These are phyloP conservation scores for Oconnorella tubifera DNA, from an alignment of 2,888 invertebrate genomes.

Conservation along the genomic window DNA sequence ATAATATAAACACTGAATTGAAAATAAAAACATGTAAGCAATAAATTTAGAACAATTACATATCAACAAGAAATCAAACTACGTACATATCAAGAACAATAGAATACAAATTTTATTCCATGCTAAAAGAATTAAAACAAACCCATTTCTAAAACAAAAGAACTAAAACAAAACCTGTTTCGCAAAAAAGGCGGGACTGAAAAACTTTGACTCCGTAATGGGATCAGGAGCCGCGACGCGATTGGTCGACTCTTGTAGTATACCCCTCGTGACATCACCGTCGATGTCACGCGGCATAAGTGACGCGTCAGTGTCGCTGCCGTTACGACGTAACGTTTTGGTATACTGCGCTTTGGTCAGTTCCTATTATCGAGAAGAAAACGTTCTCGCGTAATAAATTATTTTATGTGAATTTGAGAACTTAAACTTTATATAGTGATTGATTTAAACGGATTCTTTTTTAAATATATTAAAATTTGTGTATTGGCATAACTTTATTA, in stretches of 20 bases:
- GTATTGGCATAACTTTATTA: too few species aligned
- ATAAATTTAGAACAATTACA: too few species aligned
- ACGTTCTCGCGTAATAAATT: too few species aligned
- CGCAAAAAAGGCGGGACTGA: constrained; percentile 15
- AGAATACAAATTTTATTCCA: too few species aligned
- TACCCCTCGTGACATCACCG: not conserved
- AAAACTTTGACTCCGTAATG: constrained; percentile 3
- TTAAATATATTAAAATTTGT: too few species aligned
- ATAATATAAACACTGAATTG: too few species aligned
- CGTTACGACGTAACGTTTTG: not conserved
- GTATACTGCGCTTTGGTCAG: constrained; percentile 17
- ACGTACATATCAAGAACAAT: too few species aligned
- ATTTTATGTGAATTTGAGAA: too few species aligned
- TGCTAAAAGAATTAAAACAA: too few species aligned
- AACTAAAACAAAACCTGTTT: constrained; percentile 10
- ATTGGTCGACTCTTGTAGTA: constrained; percentile 3
- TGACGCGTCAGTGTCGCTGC: not conserved
- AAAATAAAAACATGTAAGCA: too few species aligned
- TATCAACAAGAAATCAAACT: too few species aligned
- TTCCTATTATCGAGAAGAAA: constrained; percentile 6
- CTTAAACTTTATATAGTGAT: not conserved
- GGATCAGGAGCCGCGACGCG: not conserved
- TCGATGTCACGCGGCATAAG: constrained; percentile 14
- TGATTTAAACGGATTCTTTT: not conserved
- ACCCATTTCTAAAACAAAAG: too few species aligned